These are phyloP conservation scores for Lasioglossum leucozonium DNA, from an alignment of 2,888 invertebrate species.

Conservation along the genomic window DNA sequence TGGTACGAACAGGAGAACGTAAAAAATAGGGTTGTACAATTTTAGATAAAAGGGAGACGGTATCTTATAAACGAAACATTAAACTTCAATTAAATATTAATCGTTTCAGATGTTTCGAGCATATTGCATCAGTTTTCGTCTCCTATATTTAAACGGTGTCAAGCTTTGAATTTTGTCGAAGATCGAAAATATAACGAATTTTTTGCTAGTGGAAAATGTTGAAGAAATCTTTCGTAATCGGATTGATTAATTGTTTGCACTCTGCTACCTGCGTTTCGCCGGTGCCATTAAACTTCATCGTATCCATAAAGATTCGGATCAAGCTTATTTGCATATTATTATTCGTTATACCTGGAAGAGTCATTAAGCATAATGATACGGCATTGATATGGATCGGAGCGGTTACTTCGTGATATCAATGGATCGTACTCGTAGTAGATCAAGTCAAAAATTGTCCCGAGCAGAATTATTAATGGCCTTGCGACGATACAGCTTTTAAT, in stretches of 20 bases:
- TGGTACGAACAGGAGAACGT: too few species aligned
- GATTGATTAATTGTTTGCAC: constrained; percentile 50
- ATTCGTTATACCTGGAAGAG: constrained; percentile 49
- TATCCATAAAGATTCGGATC: constrained; percentile 55
- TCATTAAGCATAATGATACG: constrained; percentile 51
- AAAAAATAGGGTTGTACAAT: too few species aligned
- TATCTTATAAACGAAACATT: not conserved
- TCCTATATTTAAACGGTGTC: not conserved
- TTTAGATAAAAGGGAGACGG: too few species aligned
- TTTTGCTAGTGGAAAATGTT: not conserved
- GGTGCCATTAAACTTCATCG: constrained; percentile 49
- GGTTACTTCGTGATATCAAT: constrained; percentile 34
- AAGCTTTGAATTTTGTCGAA: not conserved
- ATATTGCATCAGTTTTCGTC: not conserved
- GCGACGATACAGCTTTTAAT: not conserved
- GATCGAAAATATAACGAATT: not conserved
- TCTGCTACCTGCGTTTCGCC: constrained; percentile 19
- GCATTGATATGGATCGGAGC: constrained; percentile 42
- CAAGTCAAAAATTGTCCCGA: constrained; percentile 33
- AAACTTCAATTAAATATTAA: too few species aligned
- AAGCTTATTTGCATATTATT: constrained; percentile 57
- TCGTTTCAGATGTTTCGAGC: not conserved
- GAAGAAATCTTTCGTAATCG: constrained; percentile 38
- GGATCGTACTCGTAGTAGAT: constrained; percentile 46
- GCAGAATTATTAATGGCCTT: constrained; percentile 38